Evolutionary conservation across 2,888 invertebrate species (phyloP), one percentile per base, ranked within the genome.

Genomic region (Microdon myrmicae): DNA sequence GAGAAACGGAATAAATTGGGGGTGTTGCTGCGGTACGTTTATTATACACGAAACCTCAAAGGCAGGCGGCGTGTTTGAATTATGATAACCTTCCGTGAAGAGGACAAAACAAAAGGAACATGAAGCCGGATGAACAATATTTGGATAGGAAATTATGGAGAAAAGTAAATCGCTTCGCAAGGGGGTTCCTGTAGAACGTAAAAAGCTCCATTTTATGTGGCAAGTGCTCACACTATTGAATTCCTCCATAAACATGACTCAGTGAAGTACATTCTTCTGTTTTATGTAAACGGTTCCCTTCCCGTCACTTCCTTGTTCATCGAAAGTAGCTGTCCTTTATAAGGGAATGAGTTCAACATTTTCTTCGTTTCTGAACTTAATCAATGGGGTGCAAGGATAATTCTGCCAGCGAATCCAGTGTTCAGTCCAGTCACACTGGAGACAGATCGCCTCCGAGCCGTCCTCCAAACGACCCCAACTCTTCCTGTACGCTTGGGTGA

Each of bases 121-220:
- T 37, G 43, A 51, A 51, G 29, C 41, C 56, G 49, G 56, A 56
- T 64, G 45, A 41, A 58, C 58, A 58, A 58, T 64, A 64, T 64
- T 64, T 64, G 58, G 58, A 53, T 58, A 38, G 49, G 25, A 61
- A 61, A 56, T 61, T 55, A 61, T 61, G 51, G 58, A 64, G 58
- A 51, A 41, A 53, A 45, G 51, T 37, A 41, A 43, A 58, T 64
- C 51, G 41, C 32, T 44, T 56, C 45, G 16, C 48, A 43, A 43
- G 37, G 47, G 43, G n/a, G n/a, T n/a, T n/a, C n/a, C n/a, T n/a
- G n/a, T n/a, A n/a, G n/a, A n/a, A n/a, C n/a, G n/a, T n/a, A n/a
- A n/a, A n/a, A n/a, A n/a, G n/a, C n/a, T n/a, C n/a, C n/a, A n/a
- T 8, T 16, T 12, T 37, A 37, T 28, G 29, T 31, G 43, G 29